phyloP scores from a whole-genome alignment of 1,140 invertebrate species.

The Drosophila yakuba region DNA sequence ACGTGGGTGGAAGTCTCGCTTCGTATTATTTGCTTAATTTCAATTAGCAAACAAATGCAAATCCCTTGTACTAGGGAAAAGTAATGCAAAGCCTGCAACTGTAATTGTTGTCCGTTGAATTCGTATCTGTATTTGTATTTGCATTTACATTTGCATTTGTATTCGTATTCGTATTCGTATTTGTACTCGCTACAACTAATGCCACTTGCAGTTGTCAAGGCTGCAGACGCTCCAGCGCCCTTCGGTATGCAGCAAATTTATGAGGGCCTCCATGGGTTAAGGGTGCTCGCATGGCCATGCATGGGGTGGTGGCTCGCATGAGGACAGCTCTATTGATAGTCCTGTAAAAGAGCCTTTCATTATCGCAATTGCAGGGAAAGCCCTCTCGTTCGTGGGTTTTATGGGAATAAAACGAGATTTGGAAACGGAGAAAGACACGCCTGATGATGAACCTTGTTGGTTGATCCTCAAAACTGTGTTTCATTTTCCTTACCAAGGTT shows the following conservation, averaged over 20 bases:
- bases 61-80: conserved; percentile 75
- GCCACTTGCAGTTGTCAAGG: conserved; percentile 81
- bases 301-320: background rate
- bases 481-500: too few species aligned
- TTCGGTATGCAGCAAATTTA: conserved; percentile 46
- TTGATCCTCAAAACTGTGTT: too few species aligned
- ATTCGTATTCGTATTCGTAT: background rate
- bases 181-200: conserved; percentile 67
- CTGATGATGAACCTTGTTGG: too few species aligned
- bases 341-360: conserved; percentile 26
- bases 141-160: too few species aligned
- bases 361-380: conserved; percentile 17
- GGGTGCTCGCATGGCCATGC: too few species aligned
- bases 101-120: conserved; percentile 46
- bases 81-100: conserved; percentile 55
- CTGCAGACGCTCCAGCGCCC: conserved; percentile 56
- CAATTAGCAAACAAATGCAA: conserved; percentile 83
- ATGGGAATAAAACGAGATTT: background rate
- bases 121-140: conserved; percentile 35
- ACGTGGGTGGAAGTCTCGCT: conserved; percentile 72
- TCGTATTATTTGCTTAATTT: conserved; percentile 78
- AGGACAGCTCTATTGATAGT: conserved; percentile 32
- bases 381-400: background rate
- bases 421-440: background rate
- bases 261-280: conserved; percentile 28